Evolutionary conservation across 2,797 vertebrate genomes (phyloP).

Genomic region (Pipistrellus kuhlii): DNA sequence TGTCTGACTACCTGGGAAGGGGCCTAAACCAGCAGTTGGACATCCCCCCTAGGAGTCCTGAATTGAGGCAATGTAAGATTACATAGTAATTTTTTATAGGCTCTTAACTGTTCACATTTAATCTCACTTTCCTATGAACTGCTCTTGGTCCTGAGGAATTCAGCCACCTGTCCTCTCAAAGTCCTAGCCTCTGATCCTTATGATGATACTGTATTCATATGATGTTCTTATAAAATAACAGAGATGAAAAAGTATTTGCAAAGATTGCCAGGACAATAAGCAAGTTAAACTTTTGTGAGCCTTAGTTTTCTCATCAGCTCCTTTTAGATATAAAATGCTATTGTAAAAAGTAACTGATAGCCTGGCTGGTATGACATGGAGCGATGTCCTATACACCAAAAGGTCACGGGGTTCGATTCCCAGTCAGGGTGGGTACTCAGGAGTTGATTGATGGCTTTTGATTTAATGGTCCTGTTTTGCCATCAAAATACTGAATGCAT

Average conservation of each 20-base stretch:
- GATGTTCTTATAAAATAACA: background rate
- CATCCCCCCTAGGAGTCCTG: too few species aligned
- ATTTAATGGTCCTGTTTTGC: conserved; percentile 31
- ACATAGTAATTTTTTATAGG: conserved; percentile 13
- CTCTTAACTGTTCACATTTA: conserved; percentile 31
- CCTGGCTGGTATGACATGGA: background rate
- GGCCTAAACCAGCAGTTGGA: too few species aligned
- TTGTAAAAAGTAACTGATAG: background rate
- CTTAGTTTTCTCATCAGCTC: conserved; percentile 1
- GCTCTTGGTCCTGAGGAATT: conserved; percentile 41
- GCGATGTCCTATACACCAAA: background rate
- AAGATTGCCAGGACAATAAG: background rate
- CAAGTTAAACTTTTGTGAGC: background rate
- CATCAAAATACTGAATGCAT: conserved; percentile 3
- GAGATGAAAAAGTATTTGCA: background rate
- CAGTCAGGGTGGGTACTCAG: background rate
- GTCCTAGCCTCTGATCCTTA: background rate
- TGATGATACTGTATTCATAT: background rate
- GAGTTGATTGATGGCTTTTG: background rate
- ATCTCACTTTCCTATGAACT: background rate
- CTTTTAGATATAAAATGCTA: background rate
- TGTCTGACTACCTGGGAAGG: too few species aligned
- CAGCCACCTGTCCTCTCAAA: background rate
- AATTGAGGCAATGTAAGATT: background rate
- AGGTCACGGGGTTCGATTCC: background rate